These are phyloP conservation scores for Dolichallabes microphthalmus DNA, from an alignment of 2,113 vertebrate genomes.

Conservation along the genomic window DNA sequence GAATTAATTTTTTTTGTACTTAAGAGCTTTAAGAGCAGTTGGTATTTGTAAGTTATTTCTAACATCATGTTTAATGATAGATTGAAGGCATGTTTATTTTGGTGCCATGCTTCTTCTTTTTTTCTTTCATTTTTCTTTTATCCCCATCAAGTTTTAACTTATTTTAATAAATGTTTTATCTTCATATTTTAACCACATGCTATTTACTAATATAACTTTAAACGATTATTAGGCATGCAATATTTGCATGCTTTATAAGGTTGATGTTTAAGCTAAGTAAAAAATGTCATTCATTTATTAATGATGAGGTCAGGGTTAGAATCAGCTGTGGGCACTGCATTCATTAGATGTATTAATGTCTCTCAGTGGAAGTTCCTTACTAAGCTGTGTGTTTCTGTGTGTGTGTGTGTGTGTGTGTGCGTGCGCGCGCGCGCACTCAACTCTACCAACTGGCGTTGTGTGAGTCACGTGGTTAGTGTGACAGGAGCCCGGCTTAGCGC, in stretches of 20 bases:
- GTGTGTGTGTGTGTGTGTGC: not conserved
- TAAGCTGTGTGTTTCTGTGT: not conserved
- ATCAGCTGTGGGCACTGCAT: not conserved
- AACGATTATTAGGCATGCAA: not conserved
- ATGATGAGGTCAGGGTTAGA: not conserved
- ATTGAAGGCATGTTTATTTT: not conserved
- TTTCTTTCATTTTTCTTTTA: not conserved
- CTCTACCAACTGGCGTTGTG: not conserved
- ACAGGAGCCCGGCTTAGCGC: conserved; percentile 25
- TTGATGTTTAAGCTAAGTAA: not conserved
- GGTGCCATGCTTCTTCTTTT: not conserved
- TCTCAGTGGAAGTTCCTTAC: not conserved
- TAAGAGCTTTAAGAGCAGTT: too few relatives aligned
- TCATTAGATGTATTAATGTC: not conserved
- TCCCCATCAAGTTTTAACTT: not conserved
- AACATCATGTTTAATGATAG: not conserved
- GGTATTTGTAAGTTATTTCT: not conserved
- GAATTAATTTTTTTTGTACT: too few relatives aligned
- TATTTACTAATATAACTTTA: not conserved
- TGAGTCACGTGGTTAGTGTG: conserved; percentile 48
- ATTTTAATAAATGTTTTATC: not conserved
- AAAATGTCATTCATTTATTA: not conserved
- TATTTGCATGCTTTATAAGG: not conserved
- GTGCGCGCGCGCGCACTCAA: not conserved
- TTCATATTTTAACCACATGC: not conserved